Evolutionary conservation across 2,888 invertebrate genomes (phyloP), one percentile per base, ranked within the genome.

Genomic region (Coleophora deauratella): DNA sequence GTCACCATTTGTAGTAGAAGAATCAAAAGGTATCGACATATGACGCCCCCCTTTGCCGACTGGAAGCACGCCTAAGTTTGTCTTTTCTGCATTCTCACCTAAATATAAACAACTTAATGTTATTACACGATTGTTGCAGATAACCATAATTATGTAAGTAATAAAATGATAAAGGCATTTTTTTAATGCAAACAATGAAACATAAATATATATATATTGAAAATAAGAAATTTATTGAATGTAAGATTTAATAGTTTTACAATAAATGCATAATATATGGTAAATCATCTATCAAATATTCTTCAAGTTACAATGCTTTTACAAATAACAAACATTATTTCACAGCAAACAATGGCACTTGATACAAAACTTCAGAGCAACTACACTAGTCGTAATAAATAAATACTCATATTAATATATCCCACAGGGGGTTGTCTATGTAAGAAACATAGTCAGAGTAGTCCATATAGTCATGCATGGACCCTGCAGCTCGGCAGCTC

Each of bases 1-100:
- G 53, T 82, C 81, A 57, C 84, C 80, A 70, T 81, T 84, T 49
- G 73, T 59, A 47, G 78, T 65, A 44, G 79, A 49, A 40, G 80
- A 67, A 59, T 82, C 81, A 67, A 80, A 80, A 49, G 85, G 82
- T 62, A 84, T 68, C 49, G 84, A 84, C 49, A 84, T 72, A 67
- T 82, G 79, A 31, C 82, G 72, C 43, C 76, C 79, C 49, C 75
- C 72, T 63, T 80, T 84, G 45, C 68, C 71, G 47, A 69, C 59
- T 43, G 70, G 64, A 52, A 66, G 66, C 50, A 62, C 66, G 54
- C 62, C 68, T 55, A 66, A 55, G 59, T 72, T 68, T 55, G 65
- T 52, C 59, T 72, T 77, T 50, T 76, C 77, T 41, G 65, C 66
- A 51, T 52, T 64, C 41, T 75, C 70, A 77, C 80, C 84, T 84